Conservation (phyloP, 2,113 vertebrate genomes). For the Oenanthe melanoleuca region DNA sequence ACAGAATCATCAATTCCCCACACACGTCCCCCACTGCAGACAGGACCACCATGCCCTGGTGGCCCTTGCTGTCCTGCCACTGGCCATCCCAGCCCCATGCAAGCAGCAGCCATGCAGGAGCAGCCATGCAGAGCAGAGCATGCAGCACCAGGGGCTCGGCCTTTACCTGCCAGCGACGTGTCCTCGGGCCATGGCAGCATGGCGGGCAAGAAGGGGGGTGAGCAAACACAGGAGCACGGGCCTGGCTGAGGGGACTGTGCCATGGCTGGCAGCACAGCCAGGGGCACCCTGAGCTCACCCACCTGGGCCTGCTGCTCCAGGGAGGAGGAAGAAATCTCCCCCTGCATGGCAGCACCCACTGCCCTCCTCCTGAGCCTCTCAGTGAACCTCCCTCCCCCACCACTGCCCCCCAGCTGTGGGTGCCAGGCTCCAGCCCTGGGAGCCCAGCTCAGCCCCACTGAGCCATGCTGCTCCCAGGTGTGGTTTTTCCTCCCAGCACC, state of each 20-base stretch:
- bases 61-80: neutral
- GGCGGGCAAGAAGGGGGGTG: constrained; percentile 47
- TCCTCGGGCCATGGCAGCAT: constrained; percentile 54
- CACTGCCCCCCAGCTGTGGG: neutral
- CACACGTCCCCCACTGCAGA: accelerated
- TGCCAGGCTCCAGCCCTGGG: neutral
- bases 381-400: accelerated
- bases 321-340: neutral
- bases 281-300: neutral
- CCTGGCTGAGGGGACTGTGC: neutral
- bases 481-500: neutral
- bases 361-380: neutral
- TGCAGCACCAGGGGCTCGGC: neutral
- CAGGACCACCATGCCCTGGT: accelerated
- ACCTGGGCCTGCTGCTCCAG: neutral
- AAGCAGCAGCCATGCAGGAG: neutral
- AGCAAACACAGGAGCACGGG: neutral
- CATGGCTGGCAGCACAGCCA: accelerated
- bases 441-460: neutral
- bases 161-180: constrained; percentile 61
- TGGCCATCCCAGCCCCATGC: accelerated
- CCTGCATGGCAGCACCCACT: neutral
- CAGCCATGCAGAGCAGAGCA: constrained; percentile 50
- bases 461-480: neutral
- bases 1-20: neutral